Evolutionary conservation across 2,888 invertebrate genomes (phyloP).

Genomic region (Pogonocherus hispidulus): DNA sequence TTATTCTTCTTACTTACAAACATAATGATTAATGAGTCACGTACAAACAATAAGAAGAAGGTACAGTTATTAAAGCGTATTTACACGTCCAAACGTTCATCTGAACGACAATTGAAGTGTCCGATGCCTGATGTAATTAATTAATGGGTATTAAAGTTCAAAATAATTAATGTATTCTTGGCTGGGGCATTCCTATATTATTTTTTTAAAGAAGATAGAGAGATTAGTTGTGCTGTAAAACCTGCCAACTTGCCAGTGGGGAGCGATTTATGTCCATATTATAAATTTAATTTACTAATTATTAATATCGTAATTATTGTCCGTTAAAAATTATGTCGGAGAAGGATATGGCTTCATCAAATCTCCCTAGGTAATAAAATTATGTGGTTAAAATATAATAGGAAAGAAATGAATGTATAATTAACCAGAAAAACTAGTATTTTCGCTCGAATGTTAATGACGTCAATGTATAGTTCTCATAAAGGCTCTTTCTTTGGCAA

Average conservation of each 20-base stretch:
- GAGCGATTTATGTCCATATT: constrained; percentile 20
- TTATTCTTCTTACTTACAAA: constrained; percentile 29
- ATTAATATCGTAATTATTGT: constrained; percentile 19
- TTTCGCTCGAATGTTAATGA: not conserved
- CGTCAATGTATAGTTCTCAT: not conserved
- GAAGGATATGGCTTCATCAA: constrained; percentile 10
- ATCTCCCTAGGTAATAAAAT: not conserved
- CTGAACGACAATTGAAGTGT: constrained; percentile 42
- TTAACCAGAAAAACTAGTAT: constrained; percentile 10
- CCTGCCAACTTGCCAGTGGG: constrained; percentile 6
- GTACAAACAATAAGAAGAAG: constrained; percentile 37
- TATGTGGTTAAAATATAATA: not conserved
- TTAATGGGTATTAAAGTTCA: constrained; percentile 41
- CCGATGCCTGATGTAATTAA: constrained; percentile 36
- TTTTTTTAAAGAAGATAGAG: constrained; percentile 38
- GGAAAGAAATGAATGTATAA: not conserved
- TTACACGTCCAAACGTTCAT: constrained; percentile 36
- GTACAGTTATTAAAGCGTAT: constrained; percentile 41
- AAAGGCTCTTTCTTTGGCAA: not conserved
- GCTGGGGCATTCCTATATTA: constrained; percentile 30
- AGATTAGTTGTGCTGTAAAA: constrained; percentile 27
- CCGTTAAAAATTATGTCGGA: constrained; percentile 3
- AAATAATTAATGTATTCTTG: constrained; percentile 40
- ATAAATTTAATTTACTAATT: constrained; percentile 28
- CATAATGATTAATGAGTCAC: constrained; percentile 38